Base-by-base conservation (phyloP, 53 echinoderm and acorn worm genomes). In the Henricia sp. region DNA sequence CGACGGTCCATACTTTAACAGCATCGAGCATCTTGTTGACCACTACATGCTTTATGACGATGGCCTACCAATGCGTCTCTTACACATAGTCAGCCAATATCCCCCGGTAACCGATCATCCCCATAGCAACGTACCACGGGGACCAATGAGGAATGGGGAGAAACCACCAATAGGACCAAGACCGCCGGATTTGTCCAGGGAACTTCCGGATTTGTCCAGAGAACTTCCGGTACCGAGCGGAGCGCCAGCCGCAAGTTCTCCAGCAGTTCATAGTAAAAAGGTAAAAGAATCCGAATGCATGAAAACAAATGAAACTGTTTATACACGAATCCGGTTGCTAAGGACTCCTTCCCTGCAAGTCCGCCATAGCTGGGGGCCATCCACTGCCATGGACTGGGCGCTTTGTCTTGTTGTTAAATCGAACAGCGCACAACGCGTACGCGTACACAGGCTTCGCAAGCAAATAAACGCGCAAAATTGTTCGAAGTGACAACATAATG, bases 21-120 rank as follows among this genome's bases (percentile, higher is more conserved):
- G 91, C 48, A 50, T 96, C 3, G 94, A 94, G 59, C 88, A 91
- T 37, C 87, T 96, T 37, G 85, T 96, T 19, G 92, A 93, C 23
- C 96, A 96, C 88, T 96, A 96, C 86, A 83, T 85, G 59, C 89
- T 85, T 23, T 96, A 90, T 48, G 96, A 96, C 14, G 96, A 96
- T 35, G 96, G 96, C 21, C 90, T 96, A 1, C 96, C 96, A 39
- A 91, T 92, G 52, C 87, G 92, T 27, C 92, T 96, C 21, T 55
- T 78, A 4, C 89, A 87, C 29, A 93, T 92, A 8, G 85, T 94
- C 73, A 73, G 52, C 68, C 60, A 56, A 33, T 3, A 66, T 52
- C 67, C 91, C 26, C 67, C 87, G 29, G 29, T 82, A 8, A 68
- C 57, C 10, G 53, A 70, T 28, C 53, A 87, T 36, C 27, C 60